Conservation (phyloP, 2,113 vertebrate genomes). For the Pteruthius melanotis region DNA sequence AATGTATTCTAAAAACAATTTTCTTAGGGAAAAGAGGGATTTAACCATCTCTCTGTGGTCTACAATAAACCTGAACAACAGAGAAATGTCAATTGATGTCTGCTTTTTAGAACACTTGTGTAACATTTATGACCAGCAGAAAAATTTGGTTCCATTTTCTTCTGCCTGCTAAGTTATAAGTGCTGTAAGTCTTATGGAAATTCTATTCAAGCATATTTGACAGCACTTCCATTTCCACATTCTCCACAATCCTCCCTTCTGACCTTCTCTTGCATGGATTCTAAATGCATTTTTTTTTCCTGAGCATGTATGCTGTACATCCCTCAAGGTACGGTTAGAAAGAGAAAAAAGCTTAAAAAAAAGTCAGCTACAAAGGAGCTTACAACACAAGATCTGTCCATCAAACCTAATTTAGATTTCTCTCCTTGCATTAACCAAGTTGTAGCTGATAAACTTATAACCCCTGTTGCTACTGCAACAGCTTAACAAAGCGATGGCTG, state of each 20-base stretch:
- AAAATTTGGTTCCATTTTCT: neutral
- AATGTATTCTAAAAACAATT: neutral
- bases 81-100: neutral
- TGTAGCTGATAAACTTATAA: neutral
- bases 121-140: neutral
- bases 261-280: neutral
- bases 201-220: neutral
- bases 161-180: neutral
- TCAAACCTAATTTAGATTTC: neutral
- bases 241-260: neutral
- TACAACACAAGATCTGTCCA: neutral
- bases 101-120: neutral
- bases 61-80: neutral
- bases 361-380: neutral
- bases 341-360: neutral
- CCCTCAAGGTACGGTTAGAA: neutral
- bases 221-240: neutral
- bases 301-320: neutral
- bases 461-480: neutral
- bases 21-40: neutral
- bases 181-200: neutral
- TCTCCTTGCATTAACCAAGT: neutral
- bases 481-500: neutral
- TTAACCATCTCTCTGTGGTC: neutral
- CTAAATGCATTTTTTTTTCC: neutral